These are phyloP conservation scores for Eciton burchellii DNA, from an alignment of 1,140 invertebrate genomes.

Conservation along the genomic window DNA sequence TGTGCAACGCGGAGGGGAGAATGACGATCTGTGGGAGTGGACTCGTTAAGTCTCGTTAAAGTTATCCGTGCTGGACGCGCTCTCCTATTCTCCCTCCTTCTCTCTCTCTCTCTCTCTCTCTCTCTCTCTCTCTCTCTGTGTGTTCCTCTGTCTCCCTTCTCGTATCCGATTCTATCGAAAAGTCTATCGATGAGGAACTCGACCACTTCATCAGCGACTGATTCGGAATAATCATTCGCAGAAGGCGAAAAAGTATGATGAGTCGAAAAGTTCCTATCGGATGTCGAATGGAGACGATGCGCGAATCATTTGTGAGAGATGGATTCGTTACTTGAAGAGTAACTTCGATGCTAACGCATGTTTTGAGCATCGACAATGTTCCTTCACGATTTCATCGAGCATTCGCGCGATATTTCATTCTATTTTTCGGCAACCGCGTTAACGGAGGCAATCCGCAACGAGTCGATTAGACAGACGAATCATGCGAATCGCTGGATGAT, in stretches of 20 bases:
- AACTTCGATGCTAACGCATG: neutral
- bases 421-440: slow-evolving; percentile 1
- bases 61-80: slow-evolving; percentile 31
- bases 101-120: slow-evolving; percentile 3
- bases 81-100: slow-evolving; percentile 3
- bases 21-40: slow-evolving; percentile 71
- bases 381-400: slow-evolving; percentile 4
- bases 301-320: too few species aligned
- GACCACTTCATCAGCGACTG: too few species aligned
- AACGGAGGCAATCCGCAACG: slow-evolving; percentile 27
- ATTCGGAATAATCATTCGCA: too few species aligned
- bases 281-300: too few species aligned
- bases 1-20: slow-evolving; percentile 27
- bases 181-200: too few species aligned
- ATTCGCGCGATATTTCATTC: neutral
- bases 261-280: too few species aligned
- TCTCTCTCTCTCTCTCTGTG: slow-evolving; percentile 27
- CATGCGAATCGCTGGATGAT: slow-evolving; percentile 16
- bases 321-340: too few species aligned
- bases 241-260: too few species aligned
- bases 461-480: slow-evolving; percentile 16
- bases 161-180: slow-evolving; percentile 16
- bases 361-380: slow-evolving; percentile 4
- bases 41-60: slow-evolving; percentile 77
- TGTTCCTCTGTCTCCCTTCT: neutral